These are phyloP conservation scores for Dromococcyx pavoninus DNA, from an alignment of 2,797 vertebrate genomes.

Conservation along the genomic window DNA sequence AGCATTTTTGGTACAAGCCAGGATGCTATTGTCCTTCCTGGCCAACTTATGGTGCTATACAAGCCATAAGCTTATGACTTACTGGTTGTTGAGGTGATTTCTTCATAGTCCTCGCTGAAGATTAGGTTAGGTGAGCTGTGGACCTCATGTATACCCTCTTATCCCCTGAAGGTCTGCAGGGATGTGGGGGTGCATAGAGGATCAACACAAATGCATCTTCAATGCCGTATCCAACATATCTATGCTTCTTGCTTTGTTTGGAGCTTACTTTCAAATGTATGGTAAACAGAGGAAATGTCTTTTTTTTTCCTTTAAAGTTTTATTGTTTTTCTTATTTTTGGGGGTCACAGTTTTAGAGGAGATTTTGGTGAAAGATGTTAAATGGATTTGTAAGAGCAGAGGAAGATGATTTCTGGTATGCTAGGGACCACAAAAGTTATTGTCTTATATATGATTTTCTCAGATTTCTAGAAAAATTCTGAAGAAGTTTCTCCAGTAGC, in stretches of 20 bases:
- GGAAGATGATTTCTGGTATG: not conserved
- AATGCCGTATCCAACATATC: not conserved
- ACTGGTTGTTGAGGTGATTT: not conserved
- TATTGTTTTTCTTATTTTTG: not conserved
- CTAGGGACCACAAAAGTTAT: not conserved
- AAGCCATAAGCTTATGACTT: not conserved
- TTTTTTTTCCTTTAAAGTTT: not conserved
- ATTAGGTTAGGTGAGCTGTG: not conserved
- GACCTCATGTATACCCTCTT: not conserved
- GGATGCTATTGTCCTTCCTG: too few species aligned
- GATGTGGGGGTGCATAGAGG: not conserved
- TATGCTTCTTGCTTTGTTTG: not conserved
- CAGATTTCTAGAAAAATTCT: not conserved
- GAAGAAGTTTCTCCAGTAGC: not conserved
- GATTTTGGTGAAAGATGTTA: not conserved
- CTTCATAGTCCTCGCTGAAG: not conserved
- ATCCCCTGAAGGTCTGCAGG: not conserved
- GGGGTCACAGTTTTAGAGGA: not conserved
- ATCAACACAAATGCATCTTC: not conserved
- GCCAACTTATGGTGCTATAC: not conserved
- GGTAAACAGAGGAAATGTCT: not conserved
- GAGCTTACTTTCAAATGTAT: not conserved
- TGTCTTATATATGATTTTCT: not conserved
- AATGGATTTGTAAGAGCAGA: not conserved
- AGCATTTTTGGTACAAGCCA: too few species aligned